Conservation (phyloP, 2,888 invertebrate genomes). For the Lasiommata megera region DNA sequence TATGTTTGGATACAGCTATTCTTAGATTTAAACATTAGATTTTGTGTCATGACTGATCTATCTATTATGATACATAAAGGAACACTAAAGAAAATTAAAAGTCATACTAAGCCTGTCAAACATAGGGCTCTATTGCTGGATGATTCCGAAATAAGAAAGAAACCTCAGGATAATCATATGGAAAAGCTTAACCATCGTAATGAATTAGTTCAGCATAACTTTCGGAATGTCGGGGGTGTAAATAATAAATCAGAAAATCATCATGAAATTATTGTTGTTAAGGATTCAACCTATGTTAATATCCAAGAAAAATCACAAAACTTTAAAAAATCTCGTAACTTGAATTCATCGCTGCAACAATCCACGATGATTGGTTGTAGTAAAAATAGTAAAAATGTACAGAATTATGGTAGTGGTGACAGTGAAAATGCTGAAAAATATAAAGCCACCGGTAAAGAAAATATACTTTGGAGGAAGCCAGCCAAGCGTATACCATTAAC, state of each 20-base stretch:
- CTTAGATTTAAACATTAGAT: too few species aligned
- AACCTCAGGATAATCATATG: not conserved
- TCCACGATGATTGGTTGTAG: not conserved
- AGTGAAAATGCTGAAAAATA: not conserved
- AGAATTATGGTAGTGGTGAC: not conserved
- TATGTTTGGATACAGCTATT: too few species aligned
- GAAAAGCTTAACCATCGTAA: not conserved
- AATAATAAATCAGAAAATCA: too few species aligned
- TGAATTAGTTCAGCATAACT: not conserved
- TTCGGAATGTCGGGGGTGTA: too few species aligned
- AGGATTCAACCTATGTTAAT: not conserved
- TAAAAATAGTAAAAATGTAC: not conserved
- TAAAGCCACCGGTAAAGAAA: constrained; percentile 27
- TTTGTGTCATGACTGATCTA: not conserved
- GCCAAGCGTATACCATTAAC: constrained; percentile 11
- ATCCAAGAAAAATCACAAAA: not conserved
- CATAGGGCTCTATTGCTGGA: too few species aligned
- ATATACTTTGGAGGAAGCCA: constrained; percentile 33
- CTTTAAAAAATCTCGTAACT: not conserved
- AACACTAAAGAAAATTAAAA: not conserved
- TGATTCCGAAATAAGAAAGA: not conserved
- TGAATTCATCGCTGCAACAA: too few species aligned
- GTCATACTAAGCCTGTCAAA: not conserved
- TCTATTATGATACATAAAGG: not conserved
- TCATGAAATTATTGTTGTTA: not conserved